phyloP scores from a whole-genome alignment of 2,888 invertebrate genomes.

The Volucella bombylans region DNA sequence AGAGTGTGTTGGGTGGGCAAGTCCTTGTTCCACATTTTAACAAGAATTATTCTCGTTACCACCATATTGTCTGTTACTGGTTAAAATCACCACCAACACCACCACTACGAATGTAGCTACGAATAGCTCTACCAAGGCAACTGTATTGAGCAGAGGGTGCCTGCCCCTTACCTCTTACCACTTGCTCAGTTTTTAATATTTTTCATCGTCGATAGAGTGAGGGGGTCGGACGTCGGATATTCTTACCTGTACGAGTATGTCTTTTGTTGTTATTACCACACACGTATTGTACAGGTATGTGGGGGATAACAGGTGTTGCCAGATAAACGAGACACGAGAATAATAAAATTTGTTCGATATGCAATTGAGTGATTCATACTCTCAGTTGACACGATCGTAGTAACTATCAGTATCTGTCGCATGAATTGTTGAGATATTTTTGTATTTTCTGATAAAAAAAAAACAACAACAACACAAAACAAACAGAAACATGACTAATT shows the following conservation, averaged over 20 bases:
- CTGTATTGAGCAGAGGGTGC: conserved; percentile 2
- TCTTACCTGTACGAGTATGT: conserved; percentile 64
- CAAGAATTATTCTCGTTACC: conserved; percentile 44
- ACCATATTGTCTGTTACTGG: conserved; percentile 52
- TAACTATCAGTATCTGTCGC: too few species aligned
- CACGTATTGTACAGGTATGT: conserved; percentile 38
- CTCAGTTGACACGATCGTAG: too few species aligned
- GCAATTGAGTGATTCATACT: conserved; percentile 52
- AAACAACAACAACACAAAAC: too few species aligned
- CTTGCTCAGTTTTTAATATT: conserved; percentile 6
- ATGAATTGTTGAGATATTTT: too few species aligned
- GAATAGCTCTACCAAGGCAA: not conserved
- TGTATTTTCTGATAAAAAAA: too few species aligned
- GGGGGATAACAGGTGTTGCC: conserved; percentile 53
- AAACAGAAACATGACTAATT: too few species aligned
- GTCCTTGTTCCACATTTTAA: conserved; percentile 65
- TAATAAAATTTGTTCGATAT: not conserved
- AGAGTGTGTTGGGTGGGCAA: conserved; percentile 32
- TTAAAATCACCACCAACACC: conserved; percentile 37
- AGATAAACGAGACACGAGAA: conserved; percentile 17
- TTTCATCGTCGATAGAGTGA: conserved; percentile 12
- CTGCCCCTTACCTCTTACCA: not conserved
- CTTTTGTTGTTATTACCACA: conserved; percentile 66
- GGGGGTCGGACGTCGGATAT: conserved; percentile 33
- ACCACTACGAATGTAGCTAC: not conserved